phyloP scores from a whole-genome alignment of 1,140 invertebrate species.

The Psix sp. region DNA sequence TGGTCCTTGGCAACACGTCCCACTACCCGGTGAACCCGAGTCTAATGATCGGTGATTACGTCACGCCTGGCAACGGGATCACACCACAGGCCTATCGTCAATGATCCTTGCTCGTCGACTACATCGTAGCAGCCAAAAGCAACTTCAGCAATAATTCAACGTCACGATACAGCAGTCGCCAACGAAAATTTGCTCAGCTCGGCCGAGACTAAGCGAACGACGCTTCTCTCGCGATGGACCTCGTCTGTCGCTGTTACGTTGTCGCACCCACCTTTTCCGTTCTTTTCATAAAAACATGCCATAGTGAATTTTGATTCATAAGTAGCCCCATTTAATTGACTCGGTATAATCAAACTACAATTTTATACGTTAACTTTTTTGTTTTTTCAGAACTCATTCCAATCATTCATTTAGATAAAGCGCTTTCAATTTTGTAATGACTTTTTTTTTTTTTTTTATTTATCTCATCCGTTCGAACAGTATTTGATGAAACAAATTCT shows the following conservation, averaged over 20 bases:
- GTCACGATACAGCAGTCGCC: conserved; percentile 64
- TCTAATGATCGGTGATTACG: conserved; percentile 89
- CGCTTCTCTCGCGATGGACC: conserved; percentile 19
- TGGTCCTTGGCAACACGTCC: conserved; percentile 80
- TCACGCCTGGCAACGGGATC: conserved; percentile 79
- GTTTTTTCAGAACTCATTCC: too few relatives aligned
- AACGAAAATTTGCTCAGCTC: conserved; percentile 65
- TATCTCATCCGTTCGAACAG: too few relatives aligned
- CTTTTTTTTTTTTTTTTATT: too few relatives aligned
- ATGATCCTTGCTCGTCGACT: conserved; percentile 68
- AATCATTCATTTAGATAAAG: too few relatives aligned
- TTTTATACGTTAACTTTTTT: too few relatives aligned
- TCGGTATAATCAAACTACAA: too few relatives aligned
- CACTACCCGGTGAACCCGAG: conserved; percentile 85
- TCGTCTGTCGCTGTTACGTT: conserved; percentile 25
- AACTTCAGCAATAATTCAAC: conserved; percentile 66
- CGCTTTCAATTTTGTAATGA: too few relatives aligned
- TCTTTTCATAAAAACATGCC: too few relatives aligned
- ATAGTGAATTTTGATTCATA: too few relatives aligned
- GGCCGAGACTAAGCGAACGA: conserved; percentile 23
- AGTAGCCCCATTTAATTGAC: too few relatives aligned
- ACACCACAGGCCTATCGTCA: conserved; percentile 77
- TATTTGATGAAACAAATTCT: too few relatives aligned
- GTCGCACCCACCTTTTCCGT: not conserved
- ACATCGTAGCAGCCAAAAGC: conserved; percentile 21